A percentile compares a stretch with the other conserved stretches of the same genome.
Conservation (phyloP, 2,888 invertebrate species). For the Stomorhina lunata region DNA sequence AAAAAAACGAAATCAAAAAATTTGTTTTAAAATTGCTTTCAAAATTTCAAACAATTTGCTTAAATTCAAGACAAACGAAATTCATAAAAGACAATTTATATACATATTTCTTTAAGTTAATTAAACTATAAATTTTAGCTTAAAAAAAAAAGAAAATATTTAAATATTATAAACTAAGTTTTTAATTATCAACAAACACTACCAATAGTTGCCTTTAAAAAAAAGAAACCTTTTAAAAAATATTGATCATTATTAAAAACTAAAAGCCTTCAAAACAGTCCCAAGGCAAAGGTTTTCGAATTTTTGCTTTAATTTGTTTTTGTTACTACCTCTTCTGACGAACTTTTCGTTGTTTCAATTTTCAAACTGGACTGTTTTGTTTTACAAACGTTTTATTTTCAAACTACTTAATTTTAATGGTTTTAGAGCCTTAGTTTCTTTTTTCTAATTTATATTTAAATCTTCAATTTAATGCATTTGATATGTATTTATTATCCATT, state of each 20-base stretch:
- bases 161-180: constrained; percentile 62
- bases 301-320: too few relatives aligned
- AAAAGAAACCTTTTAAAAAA: neutral
- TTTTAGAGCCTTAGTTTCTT: constrained; percentile 29
- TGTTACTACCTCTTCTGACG: too few relatives aligned
- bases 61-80: constrained; percentile 63
- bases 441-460: neutral
- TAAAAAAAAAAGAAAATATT: constrained; percentile 44
- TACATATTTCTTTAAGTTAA: constrained; percentile 42
- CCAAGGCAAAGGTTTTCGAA: too few relatives aligned
- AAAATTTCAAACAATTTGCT: constrained; percentile 64
- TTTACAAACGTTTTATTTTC: neutral
- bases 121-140: constrained; percentile 34
- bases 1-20: constrained; percentile 18
- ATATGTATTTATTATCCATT: constrained; percentile 46
- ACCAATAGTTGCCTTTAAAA: constrained; percentile 68
- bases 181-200: constrained; percentile 68
- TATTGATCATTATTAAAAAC: neutral
- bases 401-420: neutral
- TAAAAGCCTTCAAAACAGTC: neutral
- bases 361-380: neutral
- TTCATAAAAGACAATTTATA: constrained; percentile 64
- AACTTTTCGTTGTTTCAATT: neutral
- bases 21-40: constrained; percentile 36
- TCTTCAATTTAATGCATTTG: constrained; percentile 48